Base-by-base conservation (phyloP, 2,888 invertebrate species). In the Rhingia rostrata region DNA sequence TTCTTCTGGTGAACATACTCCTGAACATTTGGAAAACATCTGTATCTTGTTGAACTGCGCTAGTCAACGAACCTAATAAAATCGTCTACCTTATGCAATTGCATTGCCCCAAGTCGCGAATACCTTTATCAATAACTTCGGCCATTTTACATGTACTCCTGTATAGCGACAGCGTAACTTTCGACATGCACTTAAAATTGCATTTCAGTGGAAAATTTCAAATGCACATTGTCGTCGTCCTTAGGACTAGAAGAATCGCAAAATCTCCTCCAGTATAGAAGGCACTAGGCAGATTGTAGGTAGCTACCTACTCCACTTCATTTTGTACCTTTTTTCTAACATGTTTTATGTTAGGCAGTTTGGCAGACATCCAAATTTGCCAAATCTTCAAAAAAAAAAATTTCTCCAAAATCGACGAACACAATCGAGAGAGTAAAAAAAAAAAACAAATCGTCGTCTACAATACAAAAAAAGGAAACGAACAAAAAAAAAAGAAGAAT, bases 121-220 rank as follows among this genome's bases (percentile, higher is more conserved):
- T 51, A 12, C 12, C 33, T 12, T 35, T 51, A 69, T 69, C 67
- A 64, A 69, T 77, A 77, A 82, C 53, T 61, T 61, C 6, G 33
- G n/a, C 9, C 12, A 81, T 60, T 70, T 75, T 80, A 51, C 39
- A 58, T 47, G 37, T n/a, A 22, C 22, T 22, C 22, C 22, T 22
- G 22, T 22, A 22, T 22, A 61, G 47, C 56, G 78, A 80, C 74
- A 64, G 58, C 4, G 33, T 61, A 77, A 78, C 78, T 78, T 82
- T 77, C 82, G 56, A 77, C 72, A 56, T 82, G 78, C 70, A 82
- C 82, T 82, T 78, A 82, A 82, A 78, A 82, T 41, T 82, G 77
- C 82, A 77, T 82, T 82, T 77, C 54, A 78, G 77, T 66, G 67
- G 45, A 82, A 72, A 70, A 72, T 77, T 82, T 82, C 70, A 82